Evolutionary conservation across 2,113 vertebrate species (phyloP).

Genomic region (Odontesthes bonariensis): DNA sequence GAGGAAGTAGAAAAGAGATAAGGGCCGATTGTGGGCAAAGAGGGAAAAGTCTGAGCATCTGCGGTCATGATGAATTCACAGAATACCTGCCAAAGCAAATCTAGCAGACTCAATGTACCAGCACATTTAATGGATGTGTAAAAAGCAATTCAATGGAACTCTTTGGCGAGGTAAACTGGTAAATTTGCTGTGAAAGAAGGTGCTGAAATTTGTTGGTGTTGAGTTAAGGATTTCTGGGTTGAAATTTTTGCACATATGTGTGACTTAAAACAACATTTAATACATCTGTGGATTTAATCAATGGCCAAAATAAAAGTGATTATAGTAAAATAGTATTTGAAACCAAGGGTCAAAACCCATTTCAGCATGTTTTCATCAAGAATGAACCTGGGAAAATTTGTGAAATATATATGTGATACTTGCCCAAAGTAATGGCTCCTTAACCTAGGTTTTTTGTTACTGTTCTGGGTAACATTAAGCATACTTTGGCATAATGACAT

Average conservation of each 20-base stretch:
- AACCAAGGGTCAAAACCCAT: background rate
- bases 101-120: constrained; percentile 53
- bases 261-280: constrained; percentile 8
- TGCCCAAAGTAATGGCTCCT: background rate
- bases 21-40: constrained; percentile 37
- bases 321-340: background rate
- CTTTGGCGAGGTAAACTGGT: background rate
- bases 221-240: background rate
- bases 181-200: constrained; percentile 21
- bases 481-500: background rate
- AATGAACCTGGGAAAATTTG: background rate
- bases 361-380: background rate
- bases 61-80: constrained; percentile 63
- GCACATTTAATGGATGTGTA: constrained; percentile 57
- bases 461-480: background rate
- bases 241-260: background rate
- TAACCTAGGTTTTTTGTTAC: background rate
- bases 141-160: constrained; percentile 45
- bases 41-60: constrained; percentile 44
- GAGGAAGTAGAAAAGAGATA: constrained; percentile 60
- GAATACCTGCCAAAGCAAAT: constrained; percentile 67
- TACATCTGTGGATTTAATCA: background rate
- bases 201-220: constrained; percentile 4
- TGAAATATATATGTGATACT: background rate
- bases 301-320: background rate